Conservation (phyloP, 1,140 invertebrate genomes). For the silkworm (Bombyx mori) region DNA sequence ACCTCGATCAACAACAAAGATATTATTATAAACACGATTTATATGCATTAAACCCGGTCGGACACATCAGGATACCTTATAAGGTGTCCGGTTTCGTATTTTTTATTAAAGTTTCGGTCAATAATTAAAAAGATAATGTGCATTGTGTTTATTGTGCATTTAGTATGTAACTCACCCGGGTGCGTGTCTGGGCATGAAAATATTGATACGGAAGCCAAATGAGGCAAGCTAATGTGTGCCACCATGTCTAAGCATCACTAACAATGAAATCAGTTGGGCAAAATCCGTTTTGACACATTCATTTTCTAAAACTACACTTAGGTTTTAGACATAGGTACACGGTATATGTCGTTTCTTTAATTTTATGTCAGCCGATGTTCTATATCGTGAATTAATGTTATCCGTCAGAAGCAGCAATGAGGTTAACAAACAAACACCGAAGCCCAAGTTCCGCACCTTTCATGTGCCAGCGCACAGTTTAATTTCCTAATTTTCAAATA, state of each 20-base stretch:
- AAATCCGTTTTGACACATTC: not conserved
- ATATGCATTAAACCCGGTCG: conserved; percentile 17
- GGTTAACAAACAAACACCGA: conserved; percentile 13
- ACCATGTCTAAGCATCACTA: too few species aligned
- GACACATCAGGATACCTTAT: not conserved
- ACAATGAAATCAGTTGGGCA: not conserved
- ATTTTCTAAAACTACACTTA: not conserved
- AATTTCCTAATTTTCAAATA: conserved; percentile 65
- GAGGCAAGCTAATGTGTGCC: too few species aligned
- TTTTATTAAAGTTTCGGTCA: too few species aligned
- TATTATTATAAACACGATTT: conserved; percentile 55
- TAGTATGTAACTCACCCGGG: too few species aligned
- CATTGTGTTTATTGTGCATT: too few species aligned
- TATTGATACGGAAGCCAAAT: too few species aligned
- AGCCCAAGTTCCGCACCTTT: conserved; percentile 38
- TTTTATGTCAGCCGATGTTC: too few species aligned
- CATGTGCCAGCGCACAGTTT: conserved; percentile 39
- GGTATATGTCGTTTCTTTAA: not conserved
- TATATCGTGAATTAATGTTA: too few species aligned
- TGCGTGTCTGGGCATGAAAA: too few species aligned
- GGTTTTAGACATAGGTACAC: not conserved
- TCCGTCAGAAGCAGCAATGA: conserved; percentile 7
- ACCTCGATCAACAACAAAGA: conserved; percentile 53
- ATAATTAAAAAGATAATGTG: too few species aligned
- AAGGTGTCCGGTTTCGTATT: too few species aligned